Conservation (phyloP, 2,888 invertebrate genomes). For the Tenodera sinensis region DNA sequence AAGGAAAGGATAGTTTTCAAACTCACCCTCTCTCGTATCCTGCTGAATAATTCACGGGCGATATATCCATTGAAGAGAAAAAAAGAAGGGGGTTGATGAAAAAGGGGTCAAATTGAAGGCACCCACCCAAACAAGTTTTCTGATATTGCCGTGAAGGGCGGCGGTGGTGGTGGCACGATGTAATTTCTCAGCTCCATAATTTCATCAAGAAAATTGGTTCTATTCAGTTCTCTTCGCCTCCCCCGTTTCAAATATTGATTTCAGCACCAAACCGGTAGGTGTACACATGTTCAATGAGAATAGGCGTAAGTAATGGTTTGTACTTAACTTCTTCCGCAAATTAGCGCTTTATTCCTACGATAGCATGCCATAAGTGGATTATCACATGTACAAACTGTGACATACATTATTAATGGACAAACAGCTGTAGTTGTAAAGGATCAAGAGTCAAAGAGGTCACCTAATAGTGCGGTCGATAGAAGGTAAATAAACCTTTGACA, state of each 20-base stretch:
- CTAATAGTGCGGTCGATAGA: not conserved
- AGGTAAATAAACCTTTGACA: not conserved
- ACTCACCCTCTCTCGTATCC: not conserved
- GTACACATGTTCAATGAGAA: not conserved
- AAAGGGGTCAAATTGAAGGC: not conserved
- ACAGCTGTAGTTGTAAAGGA: not conserved
- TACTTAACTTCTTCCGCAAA: not conserved
- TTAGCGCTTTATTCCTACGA: not conserved
- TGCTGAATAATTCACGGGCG: not conserved
- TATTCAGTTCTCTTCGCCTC: not conserved
- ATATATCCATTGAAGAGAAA: not conserved
- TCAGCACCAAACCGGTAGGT: not conserved
- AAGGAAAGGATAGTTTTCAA: not conserved
- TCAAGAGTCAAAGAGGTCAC: not conserved
- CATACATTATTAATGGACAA: not conserved
- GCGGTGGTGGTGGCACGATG: not conserved
- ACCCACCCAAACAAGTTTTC: not conserved
- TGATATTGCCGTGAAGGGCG: not conserved
- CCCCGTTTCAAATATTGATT: not conserved
- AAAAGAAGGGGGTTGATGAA: not conserved
- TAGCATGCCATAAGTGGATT: not conserved
- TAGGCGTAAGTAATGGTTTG: not conserved
- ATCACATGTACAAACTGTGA: not conserved
- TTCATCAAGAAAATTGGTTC: not conserved
- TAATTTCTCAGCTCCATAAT: not conserved